A percentile compares a stretch with the other conserved stretches of the same genome.
Conservation (phyloP, 2,797 vertebrate species). For the Tympanoctomys barrerae region DNA sequence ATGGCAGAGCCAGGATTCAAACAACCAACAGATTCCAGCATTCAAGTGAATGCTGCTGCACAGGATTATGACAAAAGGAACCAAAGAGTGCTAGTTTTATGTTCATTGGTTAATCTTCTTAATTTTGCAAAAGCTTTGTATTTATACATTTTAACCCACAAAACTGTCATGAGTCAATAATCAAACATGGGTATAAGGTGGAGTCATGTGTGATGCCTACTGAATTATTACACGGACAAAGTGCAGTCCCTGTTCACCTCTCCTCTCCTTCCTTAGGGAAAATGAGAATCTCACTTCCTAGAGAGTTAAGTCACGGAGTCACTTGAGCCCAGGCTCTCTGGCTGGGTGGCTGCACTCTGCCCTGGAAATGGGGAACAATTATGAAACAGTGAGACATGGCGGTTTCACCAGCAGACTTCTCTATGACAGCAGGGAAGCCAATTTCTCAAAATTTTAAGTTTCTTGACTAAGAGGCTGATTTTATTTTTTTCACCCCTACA, state of each 20-base stretch:
- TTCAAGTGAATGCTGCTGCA: neutral
- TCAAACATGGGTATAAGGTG: neutral
- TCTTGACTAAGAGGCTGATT: neutral
- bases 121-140: neutral
- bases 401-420: neutral
- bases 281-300: neutral
- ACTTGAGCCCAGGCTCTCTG: neutral
- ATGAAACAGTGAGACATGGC: neutral
- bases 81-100: neutral
- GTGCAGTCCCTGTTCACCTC: neutral
- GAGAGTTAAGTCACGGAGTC: neutral
- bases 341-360: neutral
- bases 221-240: neutral
- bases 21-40: neutral
- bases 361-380: neutral
- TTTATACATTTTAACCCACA: slow-evolving; percentile 14
- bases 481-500: neutral
- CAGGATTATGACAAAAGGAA: neutral
- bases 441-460: neutral
- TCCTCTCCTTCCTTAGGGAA: neutral
- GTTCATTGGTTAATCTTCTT: slow-evolving; percentile 33
- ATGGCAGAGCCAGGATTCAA: neutral
- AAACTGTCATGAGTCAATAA: slow-evolving; percentile 37
- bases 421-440: neutral
- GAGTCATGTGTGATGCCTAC: neutral